Conservation (phyloP, 2,797 vertebrate genomes). For the Rhincodon typus region DNA sequence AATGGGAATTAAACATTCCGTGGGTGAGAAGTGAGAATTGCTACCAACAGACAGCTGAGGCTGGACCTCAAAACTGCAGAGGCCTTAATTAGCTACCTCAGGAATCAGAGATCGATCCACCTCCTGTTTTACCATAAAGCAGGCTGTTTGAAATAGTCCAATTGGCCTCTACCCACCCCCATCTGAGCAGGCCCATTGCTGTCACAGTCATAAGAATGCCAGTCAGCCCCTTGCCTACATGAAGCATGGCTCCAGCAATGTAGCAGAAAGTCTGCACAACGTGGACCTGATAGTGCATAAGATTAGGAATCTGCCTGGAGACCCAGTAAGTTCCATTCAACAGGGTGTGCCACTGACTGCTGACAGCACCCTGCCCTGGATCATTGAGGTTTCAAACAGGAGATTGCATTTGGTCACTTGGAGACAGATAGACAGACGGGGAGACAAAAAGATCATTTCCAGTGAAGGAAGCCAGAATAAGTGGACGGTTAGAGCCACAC, state of each 20-base stretch:
- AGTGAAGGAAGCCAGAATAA: not conserved
- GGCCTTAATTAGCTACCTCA: not conserved
- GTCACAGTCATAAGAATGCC: not conserved
- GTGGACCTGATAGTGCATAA: not conserved
- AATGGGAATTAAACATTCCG: not conserved
- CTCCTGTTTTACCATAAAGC: not conserved
- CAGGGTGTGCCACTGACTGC: not conserved
- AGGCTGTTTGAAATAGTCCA: not conserved
- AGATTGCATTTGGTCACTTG: not conserved
- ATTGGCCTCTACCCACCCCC: not conserved
- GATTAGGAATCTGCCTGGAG: too few species aligned
- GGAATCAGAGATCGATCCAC: not conserved
- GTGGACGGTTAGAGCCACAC: not conserved
- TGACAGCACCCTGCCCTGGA: not conserved
- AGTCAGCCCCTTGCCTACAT: not conserved
- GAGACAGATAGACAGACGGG: too few species aligned
- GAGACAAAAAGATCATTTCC: not conserved
- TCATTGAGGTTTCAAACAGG: not conserved
- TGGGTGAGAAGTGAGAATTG: too few species aligned
- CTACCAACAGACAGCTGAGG: not conserved
- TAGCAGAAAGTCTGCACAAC: not conserved
- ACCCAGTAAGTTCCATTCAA: not conserved
- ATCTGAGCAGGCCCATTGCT: too few species aligned
- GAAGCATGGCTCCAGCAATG: not conserved
- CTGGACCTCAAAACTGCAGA: not conserved